Conservation (phyloP, 1,140 invertebrate species). For the Atta texana region DNA sequence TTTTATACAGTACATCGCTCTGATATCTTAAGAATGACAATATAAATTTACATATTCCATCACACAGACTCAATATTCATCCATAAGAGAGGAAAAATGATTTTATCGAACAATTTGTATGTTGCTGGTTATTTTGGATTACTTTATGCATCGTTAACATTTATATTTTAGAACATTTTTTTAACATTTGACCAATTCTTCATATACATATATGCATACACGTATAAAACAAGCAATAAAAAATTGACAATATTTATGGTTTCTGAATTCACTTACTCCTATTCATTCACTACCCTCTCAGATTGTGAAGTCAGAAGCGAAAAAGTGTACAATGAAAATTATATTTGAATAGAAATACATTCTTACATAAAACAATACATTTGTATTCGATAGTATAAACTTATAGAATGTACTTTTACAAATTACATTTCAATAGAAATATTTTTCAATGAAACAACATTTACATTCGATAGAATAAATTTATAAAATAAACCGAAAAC, state of each 20-base stretch:
- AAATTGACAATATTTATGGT: neutral
- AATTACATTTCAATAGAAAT: no score
- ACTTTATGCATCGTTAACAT: neutral
- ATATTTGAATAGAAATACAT: no score
- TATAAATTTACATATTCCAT: slow-evolving; percentile 16
- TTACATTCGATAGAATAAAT: no score
- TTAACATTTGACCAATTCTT: neutral
- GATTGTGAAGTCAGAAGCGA: no score
- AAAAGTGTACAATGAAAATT: no score
- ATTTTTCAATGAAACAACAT: no score
- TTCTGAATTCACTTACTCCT: no score
- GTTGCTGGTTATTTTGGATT: neutral
- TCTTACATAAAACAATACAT: no score
- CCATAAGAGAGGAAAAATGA: neutral
- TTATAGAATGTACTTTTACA: no score
- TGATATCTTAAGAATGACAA: neutral
- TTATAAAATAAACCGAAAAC: no score
- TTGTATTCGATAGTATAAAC: no score
- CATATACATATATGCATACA: neutral
- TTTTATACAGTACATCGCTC: slow-evolving; percentile 18
- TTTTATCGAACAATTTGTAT: neutral
- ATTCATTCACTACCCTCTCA: no score
- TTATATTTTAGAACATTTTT: neutral
- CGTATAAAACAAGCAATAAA: neutral
- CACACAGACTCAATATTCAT: neutral